A percentile compares a stretch with the other conserved stretches of the same genome.
Conservation (phyloP, 2,888 invertebrate genomes). For the Antheraea yamamai region DNA sequence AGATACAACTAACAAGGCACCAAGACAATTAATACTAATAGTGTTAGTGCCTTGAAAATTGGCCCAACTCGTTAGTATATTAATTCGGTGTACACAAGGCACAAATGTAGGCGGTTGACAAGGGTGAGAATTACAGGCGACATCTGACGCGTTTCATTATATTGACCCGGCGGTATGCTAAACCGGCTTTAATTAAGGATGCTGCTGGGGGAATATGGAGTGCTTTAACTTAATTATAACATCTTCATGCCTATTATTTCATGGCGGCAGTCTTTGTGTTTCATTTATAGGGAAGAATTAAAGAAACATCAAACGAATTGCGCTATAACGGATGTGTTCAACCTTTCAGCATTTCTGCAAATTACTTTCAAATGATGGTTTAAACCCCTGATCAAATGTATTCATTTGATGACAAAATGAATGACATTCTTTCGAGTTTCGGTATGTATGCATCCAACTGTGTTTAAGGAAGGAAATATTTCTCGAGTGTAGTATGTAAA, state of each 20-base stretch:
- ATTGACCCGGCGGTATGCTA: conserved; percentile 17
- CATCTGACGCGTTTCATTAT: conserved; percentile 21
- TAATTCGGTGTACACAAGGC: conserved; percentile 17
- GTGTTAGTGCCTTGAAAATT: neutral
- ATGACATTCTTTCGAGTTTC: neutral
- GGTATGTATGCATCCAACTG: neutral
- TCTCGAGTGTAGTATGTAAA: too few relatives aligned
- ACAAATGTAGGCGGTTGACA: conserved; percentile 19
- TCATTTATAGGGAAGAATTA: neutral
- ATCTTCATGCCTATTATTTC: conserved; percentile 9
- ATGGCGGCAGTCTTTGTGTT: neutral
- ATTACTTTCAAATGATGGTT: neutral
- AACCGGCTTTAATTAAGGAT: conserved; percentile 19
- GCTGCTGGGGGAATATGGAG: conserved; percentile 7
- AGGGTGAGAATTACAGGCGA: conserved; percentile 18
- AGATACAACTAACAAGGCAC: neutral
- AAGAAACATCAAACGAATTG: neutral
- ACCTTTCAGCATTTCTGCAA: neutral
- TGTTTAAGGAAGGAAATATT: neutral
- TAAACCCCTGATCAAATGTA: neutral
- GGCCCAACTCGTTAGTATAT: conserved; percentile 6
- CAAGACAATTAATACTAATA: neutral
- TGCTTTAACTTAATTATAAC: conserved; percentile 7
- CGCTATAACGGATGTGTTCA: neutral
- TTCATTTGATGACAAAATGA: neutral